phyloP scores from a whole-genome alignment of 2,888 invertebrate genomes.

The Sturmia bella region DNA sequence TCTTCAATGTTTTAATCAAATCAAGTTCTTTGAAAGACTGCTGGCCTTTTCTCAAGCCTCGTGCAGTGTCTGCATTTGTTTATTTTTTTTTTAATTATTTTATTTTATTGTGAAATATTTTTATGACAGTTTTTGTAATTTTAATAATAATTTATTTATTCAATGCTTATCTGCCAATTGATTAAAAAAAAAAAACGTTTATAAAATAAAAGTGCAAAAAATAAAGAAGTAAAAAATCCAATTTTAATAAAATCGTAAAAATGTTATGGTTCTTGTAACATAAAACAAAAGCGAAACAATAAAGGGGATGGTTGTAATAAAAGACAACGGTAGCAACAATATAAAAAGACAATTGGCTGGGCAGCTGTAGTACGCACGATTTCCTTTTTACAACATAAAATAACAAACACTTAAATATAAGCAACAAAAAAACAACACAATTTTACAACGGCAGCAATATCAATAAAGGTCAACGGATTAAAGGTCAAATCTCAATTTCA shows the following conservation, averaged over 20 bases:
- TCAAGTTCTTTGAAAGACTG: constrained; percentile 2
- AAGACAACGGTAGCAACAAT: constrained; percentile 27
- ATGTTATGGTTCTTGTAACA: constrained; percentile 37
- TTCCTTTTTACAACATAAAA: background rate
- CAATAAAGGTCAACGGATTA: constrained; percentile 69
- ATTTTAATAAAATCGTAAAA: constrained; percentile 55
- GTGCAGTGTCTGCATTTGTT: constrained; percentile 4
- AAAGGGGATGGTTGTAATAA: constrained; percentile 28
- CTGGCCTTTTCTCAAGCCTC: constrained; percentile 2
- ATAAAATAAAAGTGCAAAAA: constrained; percentile 17
- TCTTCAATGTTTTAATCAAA: background rate
- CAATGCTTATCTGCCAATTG: constrained; percentile 50
- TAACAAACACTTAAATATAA: constrained; percentile 7
- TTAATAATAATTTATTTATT: constrained; percentile 18
- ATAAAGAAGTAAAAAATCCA: constrained; percentile 22
- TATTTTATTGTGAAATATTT: background rate
- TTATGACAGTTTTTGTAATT: constrained; percentile 3
- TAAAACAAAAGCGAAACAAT: constrained; percentile 5
- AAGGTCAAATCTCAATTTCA: constrained; percentile 65
- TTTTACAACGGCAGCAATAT: constrained; percentile 21
- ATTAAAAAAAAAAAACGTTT: constrained; percentile 21
- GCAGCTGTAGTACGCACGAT: constrained; percentile 51
- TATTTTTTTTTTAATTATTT: background rate
- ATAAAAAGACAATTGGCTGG: constrained; percentile 50
- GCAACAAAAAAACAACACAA: constrained; percentile 17